phyloP scores from a whole-genome alignment of 2,113 vertebrate genomes.

The Cranoglanis bouderius region DNA sequence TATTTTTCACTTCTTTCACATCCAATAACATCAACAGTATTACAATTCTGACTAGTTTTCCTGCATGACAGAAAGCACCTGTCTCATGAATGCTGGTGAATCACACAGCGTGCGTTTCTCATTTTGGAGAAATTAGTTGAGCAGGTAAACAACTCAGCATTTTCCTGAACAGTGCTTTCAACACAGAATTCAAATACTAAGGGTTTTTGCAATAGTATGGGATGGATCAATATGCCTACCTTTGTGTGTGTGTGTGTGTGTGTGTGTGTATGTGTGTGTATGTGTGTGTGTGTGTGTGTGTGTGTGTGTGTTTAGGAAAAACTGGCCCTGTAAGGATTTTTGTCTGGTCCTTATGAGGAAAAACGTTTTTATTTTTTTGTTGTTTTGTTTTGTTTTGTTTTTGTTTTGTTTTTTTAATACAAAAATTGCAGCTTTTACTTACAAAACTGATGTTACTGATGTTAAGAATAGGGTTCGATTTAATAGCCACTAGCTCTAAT shows the following conservation, averaged over 20 bases:
- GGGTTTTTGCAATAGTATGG: neutral
- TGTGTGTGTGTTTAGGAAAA: neutral
- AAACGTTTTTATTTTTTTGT: neutral
- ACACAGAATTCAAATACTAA: neutral
- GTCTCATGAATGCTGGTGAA: neutral
- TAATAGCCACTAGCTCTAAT: too few relatives aligned
- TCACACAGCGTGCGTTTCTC: neutral
- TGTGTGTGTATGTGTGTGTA: too few relatives aligned
- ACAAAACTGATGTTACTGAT: neutral
- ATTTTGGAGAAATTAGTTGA: conserved; percentile 12
- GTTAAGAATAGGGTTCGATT: neutral
- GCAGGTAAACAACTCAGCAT: conserved; percentile 10
- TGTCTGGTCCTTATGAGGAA: neutral
- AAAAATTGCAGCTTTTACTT: too few relatives aligned
- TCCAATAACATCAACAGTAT: neutral
- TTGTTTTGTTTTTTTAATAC: too few relatives aligned
- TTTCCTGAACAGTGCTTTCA: neutral
- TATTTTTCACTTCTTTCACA: neutral
- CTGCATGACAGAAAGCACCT: neutral
- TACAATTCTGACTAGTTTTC: neutral
- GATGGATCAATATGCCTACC: neutral
- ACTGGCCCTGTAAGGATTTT: neutral
- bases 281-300: neutral
- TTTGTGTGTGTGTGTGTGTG: neutral
- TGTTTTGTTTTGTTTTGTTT: too few relatives aligned